A percentile compares a stretch with the other conserved stretches of the same genome.
These are phyloP conservation scores for Nomada lathburiana DNA, from an alignment of 2,888 invertebrate species.

Conservation along the genomic window DNA sequence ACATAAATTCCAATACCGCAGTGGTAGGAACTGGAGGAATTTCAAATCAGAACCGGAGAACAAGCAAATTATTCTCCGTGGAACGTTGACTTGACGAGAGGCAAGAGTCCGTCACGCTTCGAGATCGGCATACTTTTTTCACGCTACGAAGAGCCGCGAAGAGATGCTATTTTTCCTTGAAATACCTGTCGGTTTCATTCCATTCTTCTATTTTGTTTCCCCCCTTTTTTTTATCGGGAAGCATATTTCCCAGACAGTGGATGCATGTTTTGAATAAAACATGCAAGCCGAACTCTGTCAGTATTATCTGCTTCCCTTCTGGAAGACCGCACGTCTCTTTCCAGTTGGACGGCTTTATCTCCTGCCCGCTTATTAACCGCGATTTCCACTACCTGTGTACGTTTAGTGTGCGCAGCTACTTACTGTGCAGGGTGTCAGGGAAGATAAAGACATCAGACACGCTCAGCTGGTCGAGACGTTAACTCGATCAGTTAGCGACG, in stretches of 20 bases:
- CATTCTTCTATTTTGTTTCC: not conserved
- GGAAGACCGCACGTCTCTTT: conserved; percentile 75
- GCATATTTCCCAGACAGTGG: conserved; percentile 42
- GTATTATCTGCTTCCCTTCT: conserved; percentile 75
- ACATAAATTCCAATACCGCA: not conserved
- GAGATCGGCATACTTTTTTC: not conserved
- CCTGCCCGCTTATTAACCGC: conserved; percentile 74
- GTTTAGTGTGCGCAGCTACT: conserved; percentile 15
- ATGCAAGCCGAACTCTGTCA: conserved; percentile 45
- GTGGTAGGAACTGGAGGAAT: not conserved
- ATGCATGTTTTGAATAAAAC: conserved; percentile 55
- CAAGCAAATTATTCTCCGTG: conserved; percentile 11
- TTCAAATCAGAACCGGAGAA: not conserved
- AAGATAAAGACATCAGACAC: conserved; percentile 55
- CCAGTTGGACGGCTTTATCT: conserved; percentile 74
- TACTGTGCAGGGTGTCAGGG: conserved; percentile 23
- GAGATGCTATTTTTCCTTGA: not conserved
- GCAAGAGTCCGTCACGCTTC: too few relatives aligned
- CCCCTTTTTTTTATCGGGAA: conserved; percentile 31
- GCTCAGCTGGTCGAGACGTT: conserved; percentile 27
- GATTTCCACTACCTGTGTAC: conserved; percentile 55
- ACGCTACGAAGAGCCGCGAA: not conserved
- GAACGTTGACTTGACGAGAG: not conserved
- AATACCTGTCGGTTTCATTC: conserved; percentile 12
- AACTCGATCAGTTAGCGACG: conserved; percentile 50